phyloP scores from a whole-genome alignment of 2,888 invertebrate genomes.

The Apocheima hispidaria region DNA sequence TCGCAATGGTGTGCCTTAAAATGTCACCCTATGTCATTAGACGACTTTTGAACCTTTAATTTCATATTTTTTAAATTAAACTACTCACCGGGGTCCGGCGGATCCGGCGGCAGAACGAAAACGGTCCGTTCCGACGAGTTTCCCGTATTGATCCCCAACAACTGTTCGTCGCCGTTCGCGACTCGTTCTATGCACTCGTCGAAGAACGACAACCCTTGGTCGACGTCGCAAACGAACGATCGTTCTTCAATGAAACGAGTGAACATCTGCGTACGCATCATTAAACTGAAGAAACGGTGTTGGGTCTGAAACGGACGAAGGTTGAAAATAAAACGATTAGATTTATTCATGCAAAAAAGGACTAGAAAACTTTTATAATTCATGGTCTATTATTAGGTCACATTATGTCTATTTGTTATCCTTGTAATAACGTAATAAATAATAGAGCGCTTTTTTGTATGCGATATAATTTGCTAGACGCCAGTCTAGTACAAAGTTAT shows the following conservation, averaged over 20 bases:
- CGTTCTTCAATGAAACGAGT: slow-evolving; percentile 99
- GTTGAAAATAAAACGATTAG: not conserved
- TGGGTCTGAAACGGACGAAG: slow-evolving; percentile 82
- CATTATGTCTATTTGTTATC: too few relatives aligned
- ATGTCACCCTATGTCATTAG: too few relatives aligned
- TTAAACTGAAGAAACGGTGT: slow-evolving; percentile 94
- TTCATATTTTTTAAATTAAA: too few relatives aligned
- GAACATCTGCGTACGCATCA: slow-evolving; percentile 98
- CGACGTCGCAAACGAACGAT: slow-evolving; percentile 99
- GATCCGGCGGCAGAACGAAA: slow-evolving; percentile 97
- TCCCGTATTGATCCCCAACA: slow-evolving; percentile 93
- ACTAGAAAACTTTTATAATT: too few relatives aligned
- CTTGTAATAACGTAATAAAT: too few relatives aligned
- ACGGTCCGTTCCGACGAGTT: slow-evolving; percentile 96
- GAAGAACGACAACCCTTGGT: slow-evolving; percentile 95
- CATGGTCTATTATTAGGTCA: too few relatives aligned
- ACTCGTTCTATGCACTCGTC: slow-evolving; percentile 97
- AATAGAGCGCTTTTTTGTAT: too few relatives aligned
- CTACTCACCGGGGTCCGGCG: slow-evolving; percentile 73
- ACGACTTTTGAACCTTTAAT: too few relatives aligned
- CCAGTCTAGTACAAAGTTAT: too few relatives aligned
- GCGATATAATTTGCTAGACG: too few relatives aligned
- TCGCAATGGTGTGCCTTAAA: too few relatives aligned
- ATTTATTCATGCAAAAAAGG: too few relatives aligned
- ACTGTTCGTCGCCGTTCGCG: slow-evolving; percentile 78